These are phyloP conservation scores for Drosophila pseudoananassae DNA, from an alignment of 1,140 invertebrate species.

Conservation along the genomic window DNA sequence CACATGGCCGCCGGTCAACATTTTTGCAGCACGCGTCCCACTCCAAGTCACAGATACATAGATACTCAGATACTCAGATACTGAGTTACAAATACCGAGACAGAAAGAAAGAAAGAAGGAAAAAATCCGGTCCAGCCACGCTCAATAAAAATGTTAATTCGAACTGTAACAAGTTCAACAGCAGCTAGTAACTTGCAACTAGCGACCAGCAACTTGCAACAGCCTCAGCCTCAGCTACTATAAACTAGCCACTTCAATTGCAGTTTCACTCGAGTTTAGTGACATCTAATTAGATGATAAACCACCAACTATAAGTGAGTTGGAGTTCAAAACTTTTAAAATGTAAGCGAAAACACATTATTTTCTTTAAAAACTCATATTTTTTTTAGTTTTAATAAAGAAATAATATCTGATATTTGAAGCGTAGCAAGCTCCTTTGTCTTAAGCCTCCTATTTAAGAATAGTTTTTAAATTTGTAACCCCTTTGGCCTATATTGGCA, in stretches of 20 bases:
- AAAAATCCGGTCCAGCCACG: conserved; percentile 49
- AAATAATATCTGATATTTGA: no score
- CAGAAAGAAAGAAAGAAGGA: conserved; percentile 26
- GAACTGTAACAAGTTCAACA: conserved; percentile 69
- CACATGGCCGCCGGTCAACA: conserved; percentile 72
- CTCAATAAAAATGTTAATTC: conserved; percentile 69
- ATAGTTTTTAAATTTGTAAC: no score
- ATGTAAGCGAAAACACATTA: no score
- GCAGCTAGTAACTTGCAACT: conserved; percentile 11
- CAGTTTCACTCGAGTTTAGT: conserved; percentile 26
- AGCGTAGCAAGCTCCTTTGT: no score
- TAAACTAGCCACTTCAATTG: conserved; percentile 22
- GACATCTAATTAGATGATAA: background rate
- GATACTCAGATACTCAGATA: conserved; percentile 4
- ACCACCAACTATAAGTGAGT: no score
- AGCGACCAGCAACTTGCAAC: conserved; percentile 3
- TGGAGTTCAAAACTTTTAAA: no score
- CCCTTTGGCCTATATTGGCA: no score
- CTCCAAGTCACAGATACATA: conserved; percentile 30
- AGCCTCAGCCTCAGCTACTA: conserved; percentile 6
- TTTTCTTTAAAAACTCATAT: no score
- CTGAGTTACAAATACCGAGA: conserved; percentile 7
- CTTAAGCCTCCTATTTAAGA: no score
- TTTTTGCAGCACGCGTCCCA: conserved; percentile 56
- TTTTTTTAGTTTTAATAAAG: no score